phyloP scores from a whole-genome alignment of 2,797 vertebrate species.

The Phaenicophaeus curvirostris region DNA sequence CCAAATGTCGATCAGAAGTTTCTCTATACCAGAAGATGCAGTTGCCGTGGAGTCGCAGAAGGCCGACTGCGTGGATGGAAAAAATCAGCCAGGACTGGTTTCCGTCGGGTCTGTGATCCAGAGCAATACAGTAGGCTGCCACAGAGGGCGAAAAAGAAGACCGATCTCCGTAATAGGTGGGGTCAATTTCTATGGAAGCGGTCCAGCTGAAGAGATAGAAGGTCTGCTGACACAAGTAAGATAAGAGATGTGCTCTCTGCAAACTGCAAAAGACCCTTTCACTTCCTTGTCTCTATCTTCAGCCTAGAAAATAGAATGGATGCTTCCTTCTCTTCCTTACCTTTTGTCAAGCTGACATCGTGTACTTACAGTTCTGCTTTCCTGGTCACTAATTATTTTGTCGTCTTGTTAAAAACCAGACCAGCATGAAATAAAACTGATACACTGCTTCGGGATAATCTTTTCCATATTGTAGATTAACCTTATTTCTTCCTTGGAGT shows the following conservation, averaged over 20 bases:
- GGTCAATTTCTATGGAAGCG: constrained; percentile 80
- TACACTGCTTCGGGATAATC: neutral
- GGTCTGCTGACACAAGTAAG: constrained; percentile 90
- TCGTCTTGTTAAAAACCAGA: constrained; percentile 37
- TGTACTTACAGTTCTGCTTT: constrained; percentile 48
- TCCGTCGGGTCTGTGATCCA: neutral
- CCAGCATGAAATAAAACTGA: constrained; percentile 51
- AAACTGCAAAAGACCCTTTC: constrained; percentile 48
- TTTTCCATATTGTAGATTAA: constrained; percentile 54
- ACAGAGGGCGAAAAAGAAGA: constrained; percentile 78
- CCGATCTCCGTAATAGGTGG: constrained; percentile 91
- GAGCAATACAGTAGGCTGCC: constrained; percentile 42
- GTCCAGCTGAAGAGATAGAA: constrained; percentile 82
- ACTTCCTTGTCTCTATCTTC: constrained; percentile 65
- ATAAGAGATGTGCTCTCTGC: constrained; percentile 56
- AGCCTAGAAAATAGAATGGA: constrained; percentile 59
- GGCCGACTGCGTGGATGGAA: constrained; percentile 31
- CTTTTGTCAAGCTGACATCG: constrained; percentile 10
- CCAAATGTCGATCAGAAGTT: constrained; percentile 84
- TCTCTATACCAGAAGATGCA: constrained; percentile 89
- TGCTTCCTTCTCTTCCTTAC: constrained; percentile 64
- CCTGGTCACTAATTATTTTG: constrained; percentile 62
- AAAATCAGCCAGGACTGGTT: constrained; percentile 4
- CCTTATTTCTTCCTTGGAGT: constrained; percentile 38
- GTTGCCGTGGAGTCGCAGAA: constrained; percentile 71